These are phyloP conservation scores for Lithosia quadra DNA, from an alignment of 2,888 invertebrate species.

Conservation along the genomic window DNA sequence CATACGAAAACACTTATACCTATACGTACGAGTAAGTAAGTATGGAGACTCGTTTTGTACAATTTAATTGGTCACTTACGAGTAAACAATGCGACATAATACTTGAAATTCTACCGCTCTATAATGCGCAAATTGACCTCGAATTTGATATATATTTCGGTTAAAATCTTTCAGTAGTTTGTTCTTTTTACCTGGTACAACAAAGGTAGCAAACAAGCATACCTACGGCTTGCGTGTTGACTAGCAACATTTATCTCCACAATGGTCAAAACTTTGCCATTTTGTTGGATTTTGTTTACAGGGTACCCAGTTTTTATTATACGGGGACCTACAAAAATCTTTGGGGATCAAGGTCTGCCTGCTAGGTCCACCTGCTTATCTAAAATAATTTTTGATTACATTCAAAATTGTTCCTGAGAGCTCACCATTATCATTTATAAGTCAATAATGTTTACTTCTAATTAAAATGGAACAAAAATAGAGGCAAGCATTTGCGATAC, in stretches of 20 bases:
- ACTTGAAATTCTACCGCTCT: constrained; percentile 49
- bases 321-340: too few relatives aligned
- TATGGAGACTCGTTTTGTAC: constrained; percentile 41
- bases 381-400: background rate
- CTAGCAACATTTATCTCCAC: background rate
- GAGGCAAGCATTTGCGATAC: background rate
- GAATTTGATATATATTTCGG: constrained; percentile 45
- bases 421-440: background rate
- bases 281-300: background rate
- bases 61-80: constrained; percentile 61
- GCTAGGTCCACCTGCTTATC: background rate
- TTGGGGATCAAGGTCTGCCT: background rate
- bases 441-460: background rate
- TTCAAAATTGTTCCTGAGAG: background rate
- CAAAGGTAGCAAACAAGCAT: background rate
- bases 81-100: constrained; percentile 52
- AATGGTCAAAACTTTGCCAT: background rate
- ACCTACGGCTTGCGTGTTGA: background rate
- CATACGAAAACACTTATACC: constrained; percentile 53
- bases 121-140: constrained; percentile 43
- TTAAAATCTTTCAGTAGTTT: constrained; percentile 3
- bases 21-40: constrained; percentile 32
- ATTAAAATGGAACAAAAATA: background rate
- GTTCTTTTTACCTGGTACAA: background rate
- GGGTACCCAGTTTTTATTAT: background rate